These are phyloP conservation scores for Hirtodrosophila confusa DNA, from an alignment of 2,888 invertebrate genomes.

Conservation along the genomic window DNA sequence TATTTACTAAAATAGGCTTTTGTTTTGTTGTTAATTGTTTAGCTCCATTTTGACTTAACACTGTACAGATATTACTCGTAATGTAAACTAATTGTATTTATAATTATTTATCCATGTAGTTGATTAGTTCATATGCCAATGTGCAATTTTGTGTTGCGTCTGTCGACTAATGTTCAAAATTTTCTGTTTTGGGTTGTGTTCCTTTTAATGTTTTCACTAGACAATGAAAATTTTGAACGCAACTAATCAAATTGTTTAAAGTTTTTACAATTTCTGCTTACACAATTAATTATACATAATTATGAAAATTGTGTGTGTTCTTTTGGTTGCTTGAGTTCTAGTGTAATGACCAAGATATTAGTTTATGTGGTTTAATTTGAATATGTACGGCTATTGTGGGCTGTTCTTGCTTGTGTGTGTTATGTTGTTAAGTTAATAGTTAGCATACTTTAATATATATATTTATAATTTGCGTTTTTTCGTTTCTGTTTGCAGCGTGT, in stretches of 20 bases:
- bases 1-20: constrained; percentile 69
- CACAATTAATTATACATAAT: constrained; percentile 26
- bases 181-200: constrained; percentile 21
- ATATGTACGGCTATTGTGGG: constrained; percentile 29
- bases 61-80: constrained; percentile 72
- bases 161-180: constrained; percentile 41
- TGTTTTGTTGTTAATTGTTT: constrained; percentile 52
- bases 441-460: constrained; percentile 76
- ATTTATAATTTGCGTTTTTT: constrained; percentile 77
- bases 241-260: background rate
- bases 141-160: constrained; percentile 57
- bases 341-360: constrained; percentile 16
- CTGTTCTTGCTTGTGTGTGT: constrained; percentile 24
- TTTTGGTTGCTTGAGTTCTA: constrained; percentile 2
- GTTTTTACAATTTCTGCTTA: background rate
- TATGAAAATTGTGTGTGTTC: constrained; percentile 16
- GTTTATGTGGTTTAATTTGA: constrained; percentile 13
- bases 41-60: constrained; percentile 75
- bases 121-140: constrained; percentile 68
- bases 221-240: constrained; percentile 24
- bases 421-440: constrained; percentile 71
- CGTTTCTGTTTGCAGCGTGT: constrained; percentile 76
- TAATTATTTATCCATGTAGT: constrained; percentile 65
- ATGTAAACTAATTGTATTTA: constrained; percentile 76
- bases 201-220: background rate